phyloP scores from a whole-genome alignment of 1,140 invertebrate genomes.

The Condylostylus longicornis region DNA sequence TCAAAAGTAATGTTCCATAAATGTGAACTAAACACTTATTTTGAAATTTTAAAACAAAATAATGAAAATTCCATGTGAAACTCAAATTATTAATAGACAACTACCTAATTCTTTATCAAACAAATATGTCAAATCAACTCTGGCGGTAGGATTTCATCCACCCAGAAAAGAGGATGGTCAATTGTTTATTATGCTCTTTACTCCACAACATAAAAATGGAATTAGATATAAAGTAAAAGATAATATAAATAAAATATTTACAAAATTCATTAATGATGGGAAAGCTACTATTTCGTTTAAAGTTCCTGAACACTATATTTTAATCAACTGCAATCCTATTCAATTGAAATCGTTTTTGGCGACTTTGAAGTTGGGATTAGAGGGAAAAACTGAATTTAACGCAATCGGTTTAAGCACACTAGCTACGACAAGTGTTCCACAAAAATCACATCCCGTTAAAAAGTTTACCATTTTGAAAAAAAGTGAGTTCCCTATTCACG shows the following conservation, averaged over 20 bases:
- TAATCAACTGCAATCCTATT: conserved; percentile 47
- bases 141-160: conserved; percentile 47
- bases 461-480: conserved; percentile 44
- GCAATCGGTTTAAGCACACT: conserved; percentile 37
- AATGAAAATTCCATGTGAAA: conserved; percentile 54
- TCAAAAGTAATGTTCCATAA: too few species aligned
- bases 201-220: conserved; percentile 44
- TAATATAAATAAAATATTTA: conserved; percentile 49
- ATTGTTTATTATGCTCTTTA: conserved; percentile 48
- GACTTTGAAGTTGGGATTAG: conserved; percentile 42
- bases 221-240: conserved; percentile 49
- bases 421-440: conserved; percentile 32
- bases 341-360: conserved; percentile 53
- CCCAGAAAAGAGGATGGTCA: conserved; percentile 33
- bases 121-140: conserved; percentile 41
- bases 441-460: conserved; percentile 32
- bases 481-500: conserved; percentile 50
- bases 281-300: conserved; percentile 57
- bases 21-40: too few species aligned
- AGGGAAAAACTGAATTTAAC: conserved; percentile 40
- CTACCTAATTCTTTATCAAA: conserved; percentile 31
- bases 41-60: conserved; percentile 25
- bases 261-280: conserved; percentile 52
- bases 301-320: conserved; percentile 50
- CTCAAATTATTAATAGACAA: conserved; percentile 44